Percentiles rank a stretch among this genome's conserved stretches.
These are phyloP conservation scores for Oasisia sp. DNA, from an alignment of 2,888 invertebrate genomes.

Conservation along the genomic window DNA sequence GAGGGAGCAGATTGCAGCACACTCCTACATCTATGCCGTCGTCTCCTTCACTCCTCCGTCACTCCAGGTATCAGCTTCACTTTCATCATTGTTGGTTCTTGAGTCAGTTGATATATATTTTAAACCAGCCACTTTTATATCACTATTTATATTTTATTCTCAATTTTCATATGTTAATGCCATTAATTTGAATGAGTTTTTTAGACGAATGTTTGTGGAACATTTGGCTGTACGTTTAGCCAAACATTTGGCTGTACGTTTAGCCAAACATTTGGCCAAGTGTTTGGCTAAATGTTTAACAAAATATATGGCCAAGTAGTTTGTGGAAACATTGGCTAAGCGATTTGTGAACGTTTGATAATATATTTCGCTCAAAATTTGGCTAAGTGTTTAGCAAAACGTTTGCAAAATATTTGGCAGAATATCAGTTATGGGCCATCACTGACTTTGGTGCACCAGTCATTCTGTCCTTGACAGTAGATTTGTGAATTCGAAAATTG, in stretches of 20 bases:
- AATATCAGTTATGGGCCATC: background rate
- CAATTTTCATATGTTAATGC: background rate
- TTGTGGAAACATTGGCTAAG: too few species aligned
- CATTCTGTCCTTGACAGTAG: background rate
- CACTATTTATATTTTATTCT: background rate
- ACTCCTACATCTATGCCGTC: slow-evolving; percentile 62
- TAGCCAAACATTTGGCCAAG: too few species aligned
- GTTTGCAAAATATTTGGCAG: background rate
- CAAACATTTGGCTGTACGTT: too few species aligned
- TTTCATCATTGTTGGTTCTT: background rate
- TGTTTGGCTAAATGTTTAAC: too few species aligned
- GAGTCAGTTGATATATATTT: background rate
- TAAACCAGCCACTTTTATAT: background rate
- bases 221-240: too few species aligned
- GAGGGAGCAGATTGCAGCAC: slow-evolving; percentile 61
- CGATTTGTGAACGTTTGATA: too few species aligned
- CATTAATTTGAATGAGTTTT: background rate
- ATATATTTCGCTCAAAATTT: too few species aligned
- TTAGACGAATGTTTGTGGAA: background rate
- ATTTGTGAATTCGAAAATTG: background rate
- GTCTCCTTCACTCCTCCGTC: slow-evolving; percentile 65
- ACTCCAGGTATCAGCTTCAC: slow-evolving; percentile 57
- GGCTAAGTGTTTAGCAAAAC: too few species aligned
- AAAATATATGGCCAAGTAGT: too few species aligned
- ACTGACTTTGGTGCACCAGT: background rate